These are phyloP conservation scores for Oncorhynchus gorbuscha DNA, from an alignment of 2,113 vertebrate species.

Conservation along the genomic window DNA sequence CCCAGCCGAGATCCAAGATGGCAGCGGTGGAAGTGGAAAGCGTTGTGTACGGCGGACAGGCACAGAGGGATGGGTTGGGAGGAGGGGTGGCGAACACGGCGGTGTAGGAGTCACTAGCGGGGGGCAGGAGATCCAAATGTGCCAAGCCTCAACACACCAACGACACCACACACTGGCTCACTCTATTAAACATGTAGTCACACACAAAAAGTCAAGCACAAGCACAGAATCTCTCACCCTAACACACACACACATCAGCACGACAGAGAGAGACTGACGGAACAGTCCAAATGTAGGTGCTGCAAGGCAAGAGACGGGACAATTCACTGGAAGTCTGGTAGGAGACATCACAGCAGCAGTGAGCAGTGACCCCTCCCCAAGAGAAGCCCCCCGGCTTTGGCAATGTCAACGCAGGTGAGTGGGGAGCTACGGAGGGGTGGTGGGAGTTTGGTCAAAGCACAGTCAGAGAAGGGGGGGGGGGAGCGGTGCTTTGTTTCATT, in stretches of 20 bases:
- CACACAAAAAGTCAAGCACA: conserved; percentile 9
- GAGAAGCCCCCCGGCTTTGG: conserved; percentile 9
- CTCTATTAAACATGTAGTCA: background rate
- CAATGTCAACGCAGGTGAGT: background rate
- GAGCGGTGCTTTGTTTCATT: conserved; percentile 62
- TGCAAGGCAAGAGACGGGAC: conserved; percentile 36
- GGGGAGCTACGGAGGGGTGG: conserved; percentile 35
- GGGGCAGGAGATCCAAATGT: conserved; percentile 31
- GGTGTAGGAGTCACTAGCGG: conserved; percentile 57
- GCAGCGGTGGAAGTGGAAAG: conserved; percentile 63
- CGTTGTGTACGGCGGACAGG: conserved; percentile 69
- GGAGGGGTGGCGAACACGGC: conserved; percentile 67
- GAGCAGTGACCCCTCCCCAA: background rate
- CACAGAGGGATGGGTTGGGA: conserved; percentile 42
- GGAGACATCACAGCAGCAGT: conserved; percentile 8
- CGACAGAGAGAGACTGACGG: conserved; percentile 21
- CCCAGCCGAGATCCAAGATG: conserved; percentile 54
- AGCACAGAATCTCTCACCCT: conserved; percentile 26
- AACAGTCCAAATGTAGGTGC: conserved; percentile 14
- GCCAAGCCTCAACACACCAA: conserved; percentile 55
- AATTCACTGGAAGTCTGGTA: conserved; percentile 6
- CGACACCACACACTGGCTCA: conserved; percentile 10
- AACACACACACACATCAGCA: conserved; percentile 16
- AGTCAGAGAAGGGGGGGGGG: conserved; percentile 42
- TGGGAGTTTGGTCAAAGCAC: conserved; percentile 60